These are phyloP conservation scores for Rhagonycha lutea DNA, from an alignment of 2,888 invertebrate genomes.

Conservation along the genomic window DNA sequence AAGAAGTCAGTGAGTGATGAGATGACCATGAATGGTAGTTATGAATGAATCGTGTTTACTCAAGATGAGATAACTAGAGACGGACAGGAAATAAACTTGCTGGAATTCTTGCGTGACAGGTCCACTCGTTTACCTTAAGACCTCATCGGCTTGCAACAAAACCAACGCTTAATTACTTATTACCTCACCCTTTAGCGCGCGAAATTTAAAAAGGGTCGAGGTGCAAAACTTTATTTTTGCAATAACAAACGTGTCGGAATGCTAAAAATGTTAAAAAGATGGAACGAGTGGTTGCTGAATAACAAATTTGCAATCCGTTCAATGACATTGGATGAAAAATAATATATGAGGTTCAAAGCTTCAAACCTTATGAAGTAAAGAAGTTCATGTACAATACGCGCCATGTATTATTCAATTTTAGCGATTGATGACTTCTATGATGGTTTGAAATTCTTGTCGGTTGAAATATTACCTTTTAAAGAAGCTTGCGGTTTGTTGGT, in stretches of 20 bases:
- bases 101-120: slow-evolving; percentile 36
- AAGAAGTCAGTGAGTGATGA: slow-evolving; percentile 18
- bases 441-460: slow-evolving; percentile 40
- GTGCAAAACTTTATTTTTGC: background rate
- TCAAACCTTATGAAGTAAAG: slow-evolving; percentile 45
- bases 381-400: slow-evolving; percentile 46
- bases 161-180: slow-evolving; percentile 1
- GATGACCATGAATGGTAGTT: slow-evolving; percentile 39
- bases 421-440: slow-evolving; percentile 41
- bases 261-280: slow-evolving; percentile 38
- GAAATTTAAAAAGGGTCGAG: background rate
- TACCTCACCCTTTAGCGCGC: slow-evolving; percentile 12
- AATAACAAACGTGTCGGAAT: slow-evolving; percentile 25
- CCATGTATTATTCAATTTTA: slow-evolving; percentile 47
- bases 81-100: slow-evolving; percentile 40
- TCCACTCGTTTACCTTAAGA: slow-evolving; percentile 9
- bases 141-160: background rate
- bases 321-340: slow-evolving; percentile 46
- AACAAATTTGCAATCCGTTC: slow-evolving; percentile 50
- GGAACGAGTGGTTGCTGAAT: slow-evolving; percentile 45
- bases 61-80: slow-evolving; percentile 38
- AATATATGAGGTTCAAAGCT: slow-evolving; percentile 44
- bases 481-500: slow-evolving; percentile 22
- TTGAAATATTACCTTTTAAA: slow-evolving; percentile 37
- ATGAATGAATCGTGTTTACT: slow-evolving; percentile 42